Percentiles rank a stretch among this genome's conserved stretches.
Conservation (phyloP, 2,113 vertebrate species). For the Gambusia holbrooki region DNA sequence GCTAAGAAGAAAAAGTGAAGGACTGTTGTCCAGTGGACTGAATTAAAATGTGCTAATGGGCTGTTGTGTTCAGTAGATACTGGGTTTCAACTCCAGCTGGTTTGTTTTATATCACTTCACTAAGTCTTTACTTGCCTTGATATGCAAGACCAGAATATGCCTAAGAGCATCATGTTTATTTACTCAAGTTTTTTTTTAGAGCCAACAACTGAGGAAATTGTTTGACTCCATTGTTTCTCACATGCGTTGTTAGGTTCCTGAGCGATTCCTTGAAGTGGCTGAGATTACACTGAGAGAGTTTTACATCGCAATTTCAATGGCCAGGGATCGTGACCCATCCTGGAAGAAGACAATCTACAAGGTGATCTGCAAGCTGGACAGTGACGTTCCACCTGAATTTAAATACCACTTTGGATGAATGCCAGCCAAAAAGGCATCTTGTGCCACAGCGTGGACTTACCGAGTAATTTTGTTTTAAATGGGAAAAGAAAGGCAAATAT, state of each 20-base stretch:
- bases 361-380: constrained; percentile 94
- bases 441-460: constrained; percentile 53
- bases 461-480: background rate
- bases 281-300: constrained; percentile 89
- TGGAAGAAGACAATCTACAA: constrained; percentile 98
- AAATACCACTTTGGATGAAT: constrained; percentile 62
- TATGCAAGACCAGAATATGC: background rate
- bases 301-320: constrained; percentile 84
- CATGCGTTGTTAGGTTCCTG: constrained; percentile 83
- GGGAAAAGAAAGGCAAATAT: background rate
- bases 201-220: background rate
- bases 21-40: no score
- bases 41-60: no score
- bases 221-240: background rate
- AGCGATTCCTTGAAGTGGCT: constrained; percentile 87
- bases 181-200: background rate
- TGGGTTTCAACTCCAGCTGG: no score
- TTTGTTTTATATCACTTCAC: no score
- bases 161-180: background rate
- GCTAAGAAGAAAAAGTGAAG: no score
- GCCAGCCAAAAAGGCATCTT: background rate
- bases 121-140: constrained; percentile 41
- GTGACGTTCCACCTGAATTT: constrained; percentile 85
- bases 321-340: constrained; percentile 88
- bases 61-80: no score